Conservation (phyloP, 2,797 vertebrate species). For the Anabacerthia variegaticeps region DNA sequence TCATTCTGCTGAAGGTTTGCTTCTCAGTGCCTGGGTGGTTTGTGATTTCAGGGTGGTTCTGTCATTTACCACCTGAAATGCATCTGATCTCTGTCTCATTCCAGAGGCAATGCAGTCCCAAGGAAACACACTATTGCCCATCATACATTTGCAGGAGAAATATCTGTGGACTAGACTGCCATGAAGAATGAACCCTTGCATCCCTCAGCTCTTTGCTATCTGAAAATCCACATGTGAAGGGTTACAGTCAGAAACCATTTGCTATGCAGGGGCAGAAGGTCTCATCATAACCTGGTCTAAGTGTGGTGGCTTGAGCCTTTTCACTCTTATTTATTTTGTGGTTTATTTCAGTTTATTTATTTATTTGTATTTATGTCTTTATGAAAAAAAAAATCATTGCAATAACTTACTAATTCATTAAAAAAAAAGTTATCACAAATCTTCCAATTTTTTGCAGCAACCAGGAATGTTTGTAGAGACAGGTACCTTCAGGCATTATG, state of each 20-base stretch:
- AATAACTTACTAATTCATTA: neutral
- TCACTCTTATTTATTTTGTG: neutral
- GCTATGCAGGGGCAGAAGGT: fast-evolving
- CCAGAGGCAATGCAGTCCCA: neutral
- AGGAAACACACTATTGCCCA: neutral
- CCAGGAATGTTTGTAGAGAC: neutral
- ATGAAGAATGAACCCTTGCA: neutral
- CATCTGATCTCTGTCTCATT: neutral
- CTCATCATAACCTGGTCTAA: neutral
- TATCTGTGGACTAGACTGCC: neutral
- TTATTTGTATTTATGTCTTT: neutral
- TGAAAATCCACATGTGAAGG: neutral
- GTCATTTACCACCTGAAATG: neutral
- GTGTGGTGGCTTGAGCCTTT: neutral
- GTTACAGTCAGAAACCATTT: neutral
- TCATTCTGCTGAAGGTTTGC: neutral
- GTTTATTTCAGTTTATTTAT: neutral
- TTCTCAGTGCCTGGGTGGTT: neutral
- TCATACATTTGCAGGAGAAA: neutral
- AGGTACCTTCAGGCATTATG: neutral
- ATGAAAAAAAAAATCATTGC: neutral
- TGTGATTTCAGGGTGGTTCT: slow-evolving; percentile 13
- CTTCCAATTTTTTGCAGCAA: neutral
- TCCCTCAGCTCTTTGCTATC: neutral
- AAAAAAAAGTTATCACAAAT: neutral